Conservation (phyloP, 2,797 vertebrate species). For the Catamblyrhynchus diadema region DNA sequence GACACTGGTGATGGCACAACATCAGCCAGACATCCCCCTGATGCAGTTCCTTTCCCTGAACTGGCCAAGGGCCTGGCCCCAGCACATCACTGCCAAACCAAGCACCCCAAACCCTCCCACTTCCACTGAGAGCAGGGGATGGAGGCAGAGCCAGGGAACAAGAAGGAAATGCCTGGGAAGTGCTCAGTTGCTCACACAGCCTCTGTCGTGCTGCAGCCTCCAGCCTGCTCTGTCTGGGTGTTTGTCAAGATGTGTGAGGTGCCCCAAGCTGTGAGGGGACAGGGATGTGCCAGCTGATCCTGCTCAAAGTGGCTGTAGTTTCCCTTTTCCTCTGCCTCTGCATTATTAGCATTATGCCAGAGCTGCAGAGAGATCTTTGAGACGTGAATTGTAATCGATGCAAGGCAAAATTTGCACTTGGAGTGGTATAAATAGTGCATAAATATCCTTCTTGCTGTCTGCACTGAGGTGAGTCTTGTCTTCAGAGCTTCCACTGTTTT, state of each 20-base stretch:
- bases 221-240: not conserved
- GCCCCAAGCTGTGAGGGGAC: not conserved
- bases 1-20: not conserved
- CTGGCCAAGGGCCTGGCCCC: not conserved
- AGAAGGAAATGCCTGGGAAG: not conserved
- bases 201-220: rapidly evolving
- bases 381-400: not conserved
- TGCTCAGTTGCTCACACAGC: not conserved
- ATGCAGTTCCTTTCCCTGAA: not conserved
- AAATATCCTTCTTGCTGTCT: conserved; percentile 29
- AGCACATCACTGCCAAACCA: not conserved
- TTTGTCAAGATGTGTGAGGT: not conserved
- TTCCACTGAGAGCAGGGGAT: not conserved
- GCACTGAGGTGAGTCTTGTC: conserved; percentile 16
- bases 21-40: not conserved
- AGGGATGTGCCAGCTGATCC: not conserved
- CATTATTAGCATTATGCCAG: not conserved
- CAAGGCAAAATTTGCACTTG: conserved; percentile 16
- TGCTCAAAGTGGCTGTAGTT: not conserved
- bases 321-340: not conserved
- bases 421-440: conserved; percentile 34
- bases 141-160: not conserved
- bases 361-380: conserved; percentile 1
- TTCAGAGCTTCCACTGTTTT: conserved; percentile 43
- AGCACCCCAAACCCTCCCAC: not conserved